Base-by-base conservation (phyloP, 1,140 invertebrate genomes). In the Grapholita molesta region DNA sequence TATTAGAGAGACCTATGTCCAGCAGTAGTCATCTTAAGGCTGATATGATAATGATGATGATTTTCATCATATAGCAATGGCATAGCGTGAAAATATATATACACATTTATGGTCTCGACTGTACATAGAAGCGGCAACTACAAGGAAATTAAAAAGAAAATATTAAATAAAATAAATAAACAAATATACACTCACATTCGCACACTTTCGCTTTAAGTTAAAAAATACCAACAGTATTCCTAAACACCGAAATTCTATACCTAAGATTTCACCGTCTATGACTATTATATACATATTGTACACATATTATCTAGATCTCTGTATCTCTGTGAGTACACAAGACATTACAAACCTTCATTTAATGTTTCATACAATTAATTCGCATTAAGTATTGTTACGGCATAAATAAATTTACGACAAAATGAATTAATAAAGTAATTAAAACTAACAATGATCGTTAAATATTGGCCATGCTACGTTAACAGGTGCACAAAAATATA, bases 251-350 rank as follows among this genome's bases (percentile, higher is more conserved):
- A 75, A 68, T n/a, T 67, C 74, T 80, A 80, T 69, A 76, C 38
- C 78, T 80, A 79, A 68, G 68, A 72, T 70, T 70, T 75, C 76
- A 76, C 64, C 67, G 64, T 74, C 81, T 84, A 84, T 75, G 66
- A 79, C 80, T 84, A 83, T 71, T 82, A 75, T 77, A 72, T 76
- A 86, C 83, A 82, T 85, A 87, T 67, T 71, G 53, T 71, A 71
- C 70, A 71, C 28, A 35, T 57, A 64, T 67, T 64, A 57, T 9
- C 69, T 61, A 70, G 32, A 42, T 55, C 32, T 65, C 38, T 30
- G 24, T 61, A 61, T 28, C 55, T 61, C 55, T 61, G 55, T 28
- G 55, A 61, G 55, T 61, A 61, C 23, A 61, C 25, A 8, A 65
- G 64, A 67, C 42, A 38, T 53, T 52, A 52, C 35, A 67, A 48